phyloP scores from a whole-genome alignment of 2,888 invertebrate species.

The Pyrrhosoma nymphula region DNA sequence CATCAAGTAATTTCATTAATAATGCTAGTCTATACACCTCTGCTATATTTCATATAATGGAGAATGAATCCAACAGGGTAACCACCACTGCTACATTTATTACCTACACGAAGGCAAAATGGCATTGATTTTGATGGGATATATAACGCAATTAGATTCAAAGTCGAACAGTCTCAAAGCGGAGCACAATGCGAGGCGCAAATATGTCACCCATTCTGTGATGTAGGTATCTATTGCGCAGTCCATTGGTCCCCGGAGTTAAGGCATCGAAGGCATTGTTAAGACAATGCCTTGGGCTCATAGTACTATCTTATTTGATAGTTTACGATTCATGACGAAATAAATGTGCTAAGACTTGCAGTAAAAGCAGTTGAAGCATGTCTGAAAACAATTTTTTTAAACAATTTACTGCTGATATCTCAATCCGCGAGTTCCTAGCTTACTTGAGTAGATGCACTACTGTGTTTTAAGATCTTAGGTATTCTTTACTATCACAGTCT shows the following conservation, averaged over 20 bases:
- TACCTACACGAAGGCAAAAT: too few relatives aligned
- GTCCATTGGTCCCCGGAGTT: neutral
- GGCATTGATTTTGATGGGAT: too few relatives aligned
- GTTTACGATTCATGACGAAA: neutral
- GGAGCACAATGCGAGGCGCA: neutral
- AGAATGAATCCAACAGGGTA: too few relatives aligned
- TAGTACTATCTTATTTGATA: neutral
- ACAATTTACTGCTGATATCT: neutral
- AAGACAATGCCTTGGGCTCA: neutral
- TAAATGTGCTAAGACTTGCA: neutral
- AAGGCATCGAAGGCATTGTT: neutral
- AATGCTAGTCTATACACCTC: too few relatives aligned
- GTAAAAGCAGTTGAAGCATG: neutral
- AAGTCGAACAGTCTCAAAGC: too few relatives aligned
- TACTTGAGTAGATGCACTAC: neutral
- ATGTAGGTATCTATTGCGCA: neutral
- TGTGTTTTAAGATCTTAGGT: neutral
- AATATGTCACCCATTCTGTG: neutral
- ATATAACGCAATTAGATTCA: too few relatives aligned
- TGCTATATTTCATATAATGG: too few relatives aligned
- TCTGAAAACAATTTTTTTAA: neutral
- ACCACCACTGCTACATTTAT: too few relatives aligned
- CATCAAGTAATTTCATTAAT: too few relatives aligned
- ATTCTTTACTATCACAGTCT: neutral
- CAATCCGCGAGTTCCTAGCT: neutral